Conservation (phyloP, 2,888 invertebrate species). For the Cremastobaeus sp. region DNA sequence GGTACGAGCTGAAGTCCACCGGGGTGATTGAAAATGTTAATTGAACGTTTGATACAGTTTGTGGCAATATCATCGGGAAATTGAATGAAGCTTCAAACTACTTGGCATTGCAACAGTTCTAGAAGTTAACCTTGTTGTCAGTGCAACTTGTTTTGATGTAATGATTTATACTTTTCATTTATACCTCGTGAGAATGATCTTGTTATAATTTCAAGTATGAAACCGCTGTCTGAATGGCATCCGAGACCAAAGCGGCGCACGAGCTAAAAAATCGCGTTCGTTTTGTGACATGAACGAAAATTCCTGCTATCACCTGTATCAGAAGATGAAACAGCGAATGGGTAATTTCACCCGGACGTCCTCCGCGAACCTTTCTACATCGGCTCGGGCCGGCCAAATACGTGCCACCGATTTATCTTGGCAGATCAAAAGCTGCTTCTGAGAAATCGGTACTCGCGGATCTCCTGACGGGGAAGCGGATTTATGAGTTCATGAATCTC, state of each 20-base stretch:
- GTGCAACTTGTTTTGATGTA: constrained; percentile 25
- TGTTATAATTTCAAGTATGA: constrained; percentile 17
- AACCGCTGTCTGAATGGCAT: neutral
- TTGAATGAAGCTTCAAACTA: constrained; percentile 28
- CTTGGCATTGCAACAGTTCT: constrained; percentile 24
- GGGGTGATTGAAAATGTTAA: too few species aligned
- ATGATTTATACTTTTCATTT: constrained; percentile 23
- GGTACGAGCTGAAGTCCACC: too few species aligned
- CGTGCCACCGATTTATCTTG: constrained; percentile 73
- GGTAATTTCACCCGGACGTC: constrained; percentile 43
- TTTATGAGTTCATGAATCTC: constrained; percentile 76
- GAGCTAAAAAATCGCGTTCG: neutral
- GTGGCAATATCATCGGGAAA: constrained; percentile 32
- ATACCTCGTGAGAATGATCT: neutral
- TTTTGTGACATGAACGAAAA: neutral
- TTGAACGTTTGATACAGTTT: too few species aligned
- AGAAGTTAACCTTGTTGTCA: constrained; percentile 32
- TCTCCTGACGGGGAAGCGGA: constrained; percentile 73
- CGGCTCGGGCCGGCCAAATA: constrained; percentile 53
- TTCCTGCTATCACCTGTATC: constrained; percentile 7
- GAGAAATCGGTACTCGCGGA: constrained; percentile 71
- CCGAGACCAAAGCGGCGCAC: too few species aligned
- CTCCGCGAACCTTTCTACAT: constrained; percentile 49
- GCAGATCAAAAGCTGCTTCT: constrained; percentile 75
- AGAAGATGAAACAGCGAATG: constrained; percentile 18